Percentiles rank a stretch among this genome's conserved stretches.
Evolutionary conservation across 2,113 vertebrate species (phyloP).

Genomic region (Delphinapterus leucas): DNA sequence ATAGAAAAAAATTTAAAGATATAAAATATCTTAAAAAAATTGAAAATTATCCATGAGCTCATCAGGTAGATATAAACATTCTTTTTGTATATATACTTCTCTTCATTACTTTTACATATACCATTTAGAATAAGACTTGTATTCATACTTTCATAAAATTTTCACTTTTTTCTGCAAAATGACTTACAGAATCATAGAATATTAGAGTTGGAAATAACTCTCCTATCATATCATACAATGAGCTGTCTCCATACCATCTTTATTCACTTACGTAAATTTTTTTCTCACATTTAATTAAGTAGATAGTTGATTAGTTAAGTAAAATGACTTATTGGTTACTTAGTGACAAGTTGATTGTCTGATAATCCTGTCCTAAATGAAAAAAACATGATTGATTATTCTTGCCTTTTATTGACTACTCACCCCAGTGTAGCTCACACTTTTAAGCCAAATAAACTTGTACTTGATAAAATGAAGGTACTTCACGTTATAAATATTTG

Average conservation of each 20-base stretch:
- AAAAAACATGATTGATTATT: background rate
- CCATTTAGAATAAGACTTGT: slow-evolving; percentile 2
- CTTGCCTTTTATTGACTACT: background rate
- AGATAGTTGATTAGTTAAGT: background rate
- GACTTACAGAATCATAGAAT: background rate
- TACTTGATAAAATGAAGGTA: background rate
- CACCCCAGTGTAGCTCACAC: background rate
- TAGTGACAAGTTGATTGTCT: background rate
- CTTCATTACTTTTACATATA: background rate
- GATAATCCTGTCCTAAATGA: background rate
- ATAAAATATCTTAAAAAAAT: background rate
- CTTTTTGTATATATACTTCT: background rate
- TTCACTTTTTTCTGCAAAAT: slow-evolving; percentile 8
- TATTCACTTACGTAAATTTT: background rate
- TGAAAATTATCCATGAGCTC: background rate
- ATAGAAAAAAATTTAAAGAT: background rate
- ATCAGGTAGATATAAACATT: background rate
- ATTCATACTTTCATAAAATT: background rate
- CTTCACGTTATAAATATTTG: background rate
- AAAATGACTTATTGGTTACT: background rate
- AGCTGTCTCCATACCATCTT: background rate
- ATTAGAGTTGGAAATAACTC: background rate
- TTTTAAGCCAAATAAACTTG: background rate
- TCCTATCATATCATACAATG: background rate
- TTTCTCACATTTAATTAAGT: background rate